Evolutionary conservation across 1,140 invertebrate species (phyloP).

Genomic region (Psilanteris sp.): DNA sequence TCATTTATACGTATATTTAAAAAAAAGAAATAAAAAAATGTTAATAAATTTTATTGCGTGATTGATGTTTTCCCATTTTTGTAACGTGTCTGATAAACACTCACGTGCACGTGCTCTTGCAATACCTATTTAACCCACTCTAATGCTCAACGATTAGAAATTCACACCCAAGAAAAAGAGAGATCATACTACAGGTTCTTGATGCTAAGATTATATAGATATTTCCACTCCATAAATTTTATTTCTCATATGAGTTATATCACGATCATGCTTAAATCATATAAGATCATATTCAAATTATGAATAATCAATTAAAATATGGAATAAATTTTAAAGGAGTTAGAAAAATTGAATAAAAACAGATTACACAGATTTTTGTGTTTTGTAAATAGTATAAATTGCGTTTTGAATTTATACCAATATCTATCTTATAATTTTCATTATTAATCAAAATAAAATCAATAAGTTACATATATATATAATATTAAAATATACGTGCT

Average conservation of each 20-base stretch:
- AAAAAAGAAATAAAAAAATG: constrained; percentile 26
- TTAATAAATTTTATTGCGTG: constrained; percentile 49
- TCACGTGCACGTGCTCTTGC: constrained; percentile 47
- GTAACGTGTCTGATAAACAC: constrained; percentile 40
- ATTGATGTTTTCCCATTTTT: constrained; percentile 56
- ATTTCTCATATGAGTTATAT: constrained; percentile 23
- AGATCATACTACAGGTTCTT: constrained; percentile 42
- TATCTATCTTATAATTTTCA: too few relatives aligned
- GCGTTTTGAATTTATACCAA: too few relatives aligned
- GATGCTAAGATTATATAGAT: constrained; percentile 29
- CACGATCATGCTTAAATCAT: constrained; percentile 18
- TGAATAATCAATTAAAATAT: neutral
- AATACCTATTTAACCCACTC: constrained; percentile 48
- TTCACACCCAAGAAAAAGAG: constrained; percentile 47
- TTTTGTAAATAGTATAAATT: too few relatives aligned
- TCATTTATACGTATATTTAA: constrained; percentile 30
- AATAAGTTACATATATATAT: too few relatives aligned
- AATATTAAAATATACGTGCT: too few relatives aligned
- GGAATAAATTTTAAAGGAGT: constrained; percentile 1
- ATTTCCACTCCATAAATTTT: constrained; percentile 48
- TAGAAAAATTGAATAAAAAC: too few relatives aligned
- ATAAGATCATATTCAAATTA: constrained; percentile 33
- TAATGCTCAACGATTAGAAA: constrained; percentile 50
- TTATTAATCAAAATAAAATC: too few relatives aligned
- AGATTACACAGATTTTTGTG: too few relatives aligned